These are phyloP conservation scores for Australoheros scitulus DNA, from an alignment of 2,113 vertebrate species.

Conservation along the genomic window DNA sequence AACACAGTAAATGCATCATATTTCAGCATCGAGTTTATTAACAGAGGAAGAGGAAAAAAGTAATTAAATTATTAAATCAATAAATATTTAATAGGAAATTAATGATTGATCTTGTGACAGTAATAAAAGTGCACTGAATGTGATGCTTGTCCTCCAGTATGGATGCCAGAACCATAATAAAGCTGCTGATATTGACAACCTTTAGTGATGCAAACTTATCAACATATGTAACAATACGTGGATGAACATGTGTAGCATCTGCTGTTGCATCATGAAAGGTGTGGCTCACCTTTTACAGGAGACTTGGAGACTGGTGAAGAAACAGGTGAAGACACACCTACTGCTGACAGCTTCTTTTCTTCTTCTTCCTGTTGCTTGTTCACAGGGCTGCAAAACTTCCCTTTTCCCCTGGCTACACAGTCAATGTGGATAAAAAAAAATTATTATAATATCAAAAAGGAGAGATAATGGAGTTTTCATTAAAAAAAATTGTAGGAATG, in stretches of 20 bases:
- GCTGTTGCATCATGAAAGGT: not conserved
- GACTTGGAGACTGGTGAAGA: conserved; percentile 47
- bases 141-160: not conserved
- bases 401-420: conserved; percentile 53
- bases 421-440: not conserved
- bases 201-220: not conserved
- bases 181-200: rapidly evolving
- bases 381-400: conserved; percentile 28
- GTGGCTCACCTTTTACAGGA: conserved; percentile 57
- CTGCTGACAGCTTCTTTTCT: not conserved
- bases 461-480: not conserved
- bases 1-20: too few relatives aligned
- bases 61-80: not conserved
- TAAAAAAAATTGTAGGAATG: not conserved
- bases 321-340: not conserved
- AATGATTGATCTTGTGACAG: not conserved
- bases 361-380: conserved; percentile 16
- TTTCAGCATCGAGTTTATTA: too few relatives aligned
- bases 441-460: not conserved
- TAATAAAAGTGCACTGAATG: not conserved
- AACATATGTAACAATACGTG: not conserved
- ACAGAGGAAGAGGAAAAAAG: not conserved
- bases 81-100: not conserved
- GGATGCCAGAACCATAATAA: not conserved
- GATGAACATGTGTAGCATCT: not conserved